Conservation (phyloP, 1,140 invertebrate genomes). For the Andricus grossulariae region DNA sequence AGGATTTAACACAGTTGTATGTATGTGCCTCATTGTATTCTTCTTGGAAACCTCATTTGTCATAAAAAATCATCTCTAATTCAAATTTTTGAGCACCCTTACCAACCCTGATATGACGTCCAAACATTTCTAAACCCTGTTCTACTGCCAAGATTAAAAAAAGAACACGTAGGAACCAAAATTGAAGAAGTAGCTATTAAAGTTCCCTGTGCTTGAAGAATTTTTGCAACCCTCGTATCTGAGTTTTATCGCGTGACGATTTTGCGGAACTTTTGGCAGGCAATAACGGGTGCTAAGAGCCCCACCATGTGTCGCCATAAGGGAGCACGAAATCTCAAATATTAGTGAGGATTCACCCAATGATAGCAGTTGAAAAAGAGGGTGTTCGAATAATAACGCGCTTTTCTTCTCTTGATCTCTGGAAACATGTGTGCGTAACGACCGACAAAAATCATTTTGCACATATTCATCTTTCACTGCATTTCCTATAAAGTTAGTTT, state of each 20-base stretch:
- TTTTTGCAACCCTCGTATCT: background rate
- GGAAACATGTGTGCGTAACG: slow-evolving; percentile 58
- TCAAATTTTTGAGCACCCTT: no score
- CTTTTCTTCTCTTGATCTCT: slow-evolving; percentile 6
- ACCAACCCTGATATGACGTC: no score
- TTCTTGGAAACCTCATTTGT: no score
- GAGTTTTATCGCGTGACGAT: slow-evolving; percentile 20
- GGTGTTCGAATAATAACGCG: slow-evolving; percentile 14
- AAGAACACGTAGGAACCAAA: background rate
- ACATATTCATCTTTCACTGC: slow-evolving; percentile 20
- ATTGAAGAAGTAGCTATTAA: slow-evolving; percentile 8
- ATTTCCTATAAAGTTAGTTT: background rate
- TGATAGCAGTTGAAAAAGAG: slow-evolving; percentile 16
- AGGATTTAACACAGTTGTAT: no score
- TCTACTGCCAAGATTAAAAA: background rate
- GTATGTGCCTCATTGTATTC: no score
- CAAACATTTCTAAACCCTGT: background rate
- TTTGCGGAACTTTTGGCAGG: slow-evolving; percentile 36
- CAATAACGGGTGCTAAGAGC: slow-evolving; percentile 61
- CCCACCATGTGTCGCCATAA: slow-evolving; percentile 59
- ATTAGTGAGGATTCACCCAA: slow-evolving; percentile 51
- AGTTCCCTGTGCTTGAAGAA: slow-evolving; percentile 2
- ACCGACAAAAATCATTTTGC: slow-evolving; percentile 48
- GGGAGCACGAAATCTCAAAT: slow-evolving; percentile 57
- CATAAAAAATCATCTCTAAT: no score